Evolutionary conservation across 1,140 invertebrate genomes (phyloP).

Genomic region (Diprion similis): DNA sequence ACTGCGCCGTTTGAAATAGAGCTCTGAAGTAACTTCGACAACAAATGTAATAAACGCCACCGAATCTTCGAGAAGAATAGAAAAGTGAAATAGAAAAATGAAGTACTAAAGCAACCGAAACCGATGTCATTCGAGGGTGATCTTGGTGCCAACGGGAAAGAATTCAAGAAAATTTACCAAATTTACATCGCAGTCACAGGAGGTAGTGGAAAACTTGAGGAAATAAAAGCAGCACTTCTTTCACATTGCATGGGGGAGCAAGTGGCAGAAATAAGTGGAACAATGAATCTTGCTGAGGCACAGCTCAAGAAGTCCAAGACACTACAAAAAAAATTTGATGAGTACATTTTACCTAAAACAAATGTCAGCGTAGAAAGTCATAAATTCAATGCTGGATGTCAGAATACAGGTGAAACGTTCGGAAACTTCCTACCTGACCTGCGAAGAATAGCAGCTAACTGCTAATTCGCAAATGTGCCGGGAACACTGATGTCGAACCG

Average conservation of each 20-base stretch:
- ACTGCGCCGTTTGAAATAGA: no score
- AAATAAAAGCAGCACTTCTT: neutral
- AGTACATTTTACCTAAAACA: neutral
- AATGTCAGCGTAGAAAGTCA: slow-evolving; percentile 2
- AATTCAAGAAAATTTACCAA: neutral
- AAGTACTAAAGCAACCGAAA: neutral
- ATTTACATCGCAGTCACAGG: neutral
- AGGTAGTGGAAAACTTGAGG: neutral
- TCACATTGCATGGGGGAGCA: neutral
- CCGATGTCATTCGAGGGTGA: neutral
- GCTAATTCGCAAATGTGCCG: neutral
- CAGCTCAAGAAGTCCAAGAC: neutral
- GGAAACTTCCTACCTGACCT: neutral
- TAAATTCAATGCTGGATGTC: neutral
- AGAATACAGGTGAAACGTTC: neutral
- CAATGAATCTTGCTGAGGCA: neutral
- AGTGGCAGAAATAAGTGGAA: neutral
- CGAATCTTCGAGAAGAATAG: neutral
- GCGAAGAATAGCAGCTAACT: neutral
- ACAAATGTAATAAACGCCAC: no score
- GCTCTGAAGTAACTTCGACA: no score
- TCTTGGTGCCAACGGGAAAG: neutral
- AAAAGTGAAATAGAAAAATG: neutral
- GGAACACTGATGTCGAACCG: neutral
- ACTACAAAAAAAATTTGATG: neutral